Base-by-base conservation (phyloP, 1,140 invertebrate species). In the Harpegnathos saltator region DNA sequence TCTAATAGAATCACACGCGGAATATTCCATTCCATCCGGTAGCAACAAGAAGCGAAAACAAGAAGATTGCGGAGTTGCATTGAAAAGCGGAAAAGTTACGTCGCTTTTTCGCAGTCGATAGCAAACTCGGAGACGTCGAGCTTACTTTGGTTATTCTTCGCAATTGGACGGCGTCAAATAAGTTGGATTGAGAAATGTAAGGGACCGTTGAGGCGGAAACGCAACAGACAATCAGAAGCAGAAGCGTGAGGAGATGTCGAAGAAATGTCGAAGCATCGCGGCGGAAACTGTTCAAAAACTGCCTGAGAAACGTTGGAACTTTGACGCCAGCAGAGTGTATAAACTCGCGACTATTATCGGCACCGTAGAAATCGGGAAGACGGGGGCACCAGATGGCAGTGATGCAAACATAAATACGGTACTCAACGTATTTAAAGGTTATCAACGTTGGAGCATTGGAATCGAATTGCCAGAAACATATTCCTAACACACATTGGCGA, bases 131-230 rank as follows among this genome's bases (percentile, higher is more conserved):
- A 56, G 26, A 71, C 68, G 50, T 56, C 26, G 26, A 56, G 75
- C 17, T 71, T 48, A 69, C 65, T 48, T 59, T 69, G 75, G 38
- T 80, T 80, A 71, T 80, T 80, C 50, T 69, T 80, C 14, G 52
- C 75, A 65, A 80, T 80, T 80, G 75, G 65, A 58, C 65, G 24
- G 65, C 65, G 65, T 80, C 75, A 80, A 80, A 80, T 80, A 80
- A 71, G 17, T 80, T 71, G 38, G 33, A 80, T 71, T 69, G 75
- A 80, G 58, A 80, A 80, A 69, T 59, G 65, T 69, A 71, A 80
- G n/a, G 65, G 54, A 69, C 52, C 33, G 33, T 19, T 71, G 65
- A 71, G 14, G 75, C 52, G 54, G 65, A 80, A 80, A 71, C 52
- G 65, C 24, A 80, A 80, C 65, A 80, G 75, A 80, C 75, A 80